phyloP scores from a whole-genome alignment of 2,797 vertebrate species.

The Staurois parvus region DNA sequence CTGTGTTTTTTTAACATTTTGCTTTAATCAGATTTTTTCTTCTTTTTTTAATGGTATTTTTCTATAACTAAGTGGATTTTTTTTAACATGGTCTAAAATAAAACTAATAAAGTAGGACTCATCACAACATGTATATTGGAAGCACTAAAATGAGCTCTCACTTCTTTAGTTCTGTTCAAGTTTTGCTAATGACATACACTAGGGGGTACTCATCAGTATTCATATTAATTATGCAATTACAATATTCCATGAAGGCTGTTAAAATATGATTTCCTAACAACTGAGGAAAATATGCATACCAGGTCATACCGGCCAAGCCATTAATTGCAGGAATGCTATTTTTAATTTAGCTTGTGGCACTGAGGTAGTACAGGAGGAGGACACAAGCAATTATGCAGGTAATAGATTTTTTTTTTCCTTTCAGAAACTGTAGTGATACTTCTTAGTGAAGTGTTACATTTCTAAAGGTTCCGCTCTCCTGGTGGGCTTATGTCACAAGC shows the following conservation, averaged over 20 bases:
- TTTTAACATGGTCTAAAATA: constrained; percentile 41
- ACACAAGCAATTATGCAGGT: constrained; percentile 58
- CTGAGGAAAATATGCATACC: constrained; percentile 57
- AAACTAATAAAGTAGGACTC: constrained; percentile 47
- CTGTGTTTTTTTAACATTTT: not conserved
- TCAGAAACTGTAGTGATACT: constrained; percentile 37
- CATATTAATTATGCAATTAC: constrained; percentile 62
- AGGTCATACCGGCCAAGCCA: constrained; percentile 54
- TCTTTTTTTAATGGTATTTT: constrained; percentile 25
- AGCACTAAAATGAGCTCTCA: constrained; percentile 48
- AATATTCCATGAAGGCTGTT: constrained; percentile 58
- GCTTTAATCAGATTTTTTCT: constrained; percentile 37
- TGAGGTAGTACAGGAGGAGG: constrained; percentile 48
- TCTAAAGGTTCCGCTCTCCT: constrained; percentile 13
- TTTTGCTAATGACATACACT: constrained; percentile 58
- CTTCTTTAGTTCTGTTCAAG: constrained; percentile 47
- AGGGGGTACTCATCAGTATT: constrained; percentile 58
- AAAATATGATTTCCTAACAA: constrained; percentile 58
- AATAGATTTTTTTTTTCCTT: constrained; percentile 41
- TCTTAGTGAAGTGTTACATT: constrained; percentile 36
- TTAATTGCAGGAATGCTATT: constrained; percentile 60
- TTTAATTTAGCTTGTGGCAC: constrained; percentile 59
- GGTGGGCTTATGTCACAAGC: constrained; percentile 18
- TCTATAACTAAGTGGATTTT: constrained; percentile 49
- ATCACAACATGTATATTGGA: constrained; percentile 51